phyloP scores from a whole-genome alignment of 1,140 invertebrate genomes.

The Liolophura sinensis region DNA sequence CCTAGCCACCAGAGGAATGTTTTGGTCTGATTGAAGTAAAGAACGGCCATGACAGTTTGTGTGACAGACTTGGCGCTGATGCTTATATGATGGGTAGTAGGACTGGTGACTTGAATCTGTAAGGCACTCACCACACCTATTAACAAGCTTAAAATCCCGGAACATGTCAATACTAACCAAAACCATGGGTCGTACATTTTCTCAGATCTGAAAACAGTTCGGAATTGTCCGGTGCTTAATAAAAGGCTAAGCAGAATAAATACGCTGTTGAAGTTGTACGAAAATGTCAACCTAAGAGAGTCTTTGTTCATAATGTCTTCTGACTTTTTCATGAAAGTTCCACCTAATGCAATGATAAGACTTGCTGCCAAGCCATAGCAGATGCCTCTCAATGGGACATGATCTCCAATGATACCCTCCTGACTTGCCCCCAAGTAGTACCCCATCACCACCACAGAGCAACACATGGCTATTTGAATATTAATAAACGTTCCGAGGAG shows the following conservation, averaged over 20 bases:
- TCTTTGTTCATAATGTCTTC: conserved; percentile 35
- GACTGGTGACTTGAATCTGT: conserved; percentile 55
- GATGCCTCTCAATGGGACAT: conserved; percentile 45
- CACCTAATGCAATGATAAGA: conserved; percentile 49
- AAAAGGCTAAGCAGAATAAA: conserved; percentile 48
- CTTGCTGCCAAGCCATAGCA: conserved; percentile 52
- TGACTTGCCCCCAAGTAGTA: conserved; percentile 55
- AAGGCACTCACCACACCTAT: conserved; percentile 54
- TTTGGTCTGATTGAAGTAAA: conserved; percentile 45
- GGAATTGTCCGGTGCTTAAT: conserved; percentile 41
- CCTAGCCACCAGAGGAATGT: conserved; percentile 53
- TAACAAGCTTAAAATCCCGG: conserved; percentile 47
- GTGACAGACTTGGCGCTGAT: conserved; percentile 56
- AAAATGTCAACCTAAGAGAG: conserved; percentile 44
- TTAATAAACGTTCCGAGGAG: conserved; percentile 42
- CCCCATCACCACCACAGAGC: conserved; percentile 45
- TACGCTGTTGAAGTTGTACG: conserved; percentile 47
- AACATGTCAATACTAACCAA: conserved; percentile 40
- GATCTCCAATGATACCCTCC: conserved; percentile 44
- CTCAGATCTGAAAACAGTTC: conserved; percentile 23
- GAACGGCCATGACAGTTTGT: conserved; percentile 55
- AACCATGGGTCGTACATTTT: conserved; percentile 24
- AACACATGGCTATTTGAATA: conserved; percentile 35
- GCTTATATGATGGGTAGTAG: conserved; percentile 57
- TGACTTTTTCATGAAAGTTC: conserved; percentile 49